phyloP scores from a whole-genome alignment of 2,113 vertebrate genomes.

The Neolamprologus hecqui region DNA sequence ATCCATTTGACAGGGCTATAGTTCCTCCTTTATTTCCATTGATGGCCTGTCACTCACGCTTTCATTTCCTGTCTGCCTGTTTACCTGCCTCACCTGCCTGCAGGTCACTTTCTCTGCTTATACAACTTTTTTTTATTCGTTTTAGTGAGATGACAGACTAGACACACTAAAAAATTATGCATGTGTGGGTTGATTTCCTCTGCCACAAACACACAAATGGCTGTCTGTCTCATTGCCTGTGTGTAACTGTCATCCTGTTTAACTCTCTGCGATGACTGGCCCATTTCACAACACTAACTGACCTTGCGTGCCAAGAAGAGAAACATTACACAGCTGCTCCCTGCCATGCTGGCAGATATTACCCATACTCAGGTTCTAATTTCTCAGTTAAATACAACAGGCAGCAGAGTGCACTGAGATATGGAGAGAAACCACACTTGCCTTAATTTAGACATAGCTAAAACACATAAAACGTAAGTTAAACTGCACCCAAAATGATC shows the following conservation, averaged over 20 bases:
- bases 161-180: background rate
- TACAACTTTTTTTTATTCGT: background rate
- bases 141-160: background rate
- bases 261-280: background rate
- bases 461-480: background rate
- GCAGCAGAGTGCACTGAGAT: background rate
- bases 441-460: background rate
- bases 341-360: slow-evolving; percentile 25
- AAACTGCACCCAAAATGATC: background rate
- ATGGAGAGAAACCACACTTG: background rate
- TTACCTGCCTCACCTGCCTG: slow-evolving; percentile 16
- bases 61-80: slow-evolving; percentile 26
- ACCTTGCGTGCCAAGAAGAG: slow-evolving; percentile 30
- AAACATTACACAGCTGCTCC: slow-evolving; percentile 48
- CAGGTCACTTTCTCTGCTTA: background rate
- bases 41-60: slow-evolving; percentile 28
- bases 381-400: background rate
- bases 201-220: background rate
- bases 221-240: background rate
- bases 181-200: background rate
- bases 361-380: slow-evolving; percentile 18
- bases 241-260: background rate
- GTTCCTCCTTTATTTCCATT: slow-evolving; percentile 29
- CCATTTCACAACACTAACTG: background rate
- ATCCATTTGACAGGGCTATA: slow-evolving; percentile 33